Conservation (phyloP, 2,888 invertebrate species). For the Gasteruption jaculator region DNA sequence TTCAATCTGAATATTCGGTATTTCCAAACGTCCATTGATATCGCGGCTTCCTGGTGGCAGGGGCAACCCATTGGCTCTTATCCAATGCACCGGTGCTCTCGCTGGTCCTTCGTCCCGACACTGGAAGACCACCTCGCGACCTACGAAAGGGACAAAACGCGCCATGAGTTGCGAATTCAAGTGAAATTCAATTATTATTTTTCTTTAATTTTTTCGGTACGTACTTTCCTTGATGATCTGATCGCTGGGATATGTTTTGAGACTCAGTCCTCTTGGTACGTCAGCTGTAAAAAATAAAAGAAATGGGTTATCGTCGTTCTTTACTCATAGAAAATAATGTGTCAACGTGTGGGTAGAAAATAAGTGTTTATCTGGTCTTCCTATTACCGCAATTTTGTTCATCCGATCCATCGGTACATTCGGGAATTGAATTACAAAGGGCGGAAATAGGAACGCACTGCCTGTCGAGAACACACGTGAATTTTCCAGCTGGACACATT, state of each 20-base stretch:
- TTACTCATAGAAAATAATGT: background rate
- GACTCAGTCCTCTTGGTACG: constrained; percentile 54
- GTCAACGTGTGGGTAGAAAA: constrained; percentile 9
- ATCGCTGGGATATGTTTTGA: constrained; percentile 72
- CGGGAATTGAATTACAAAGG: constrained; percentile 54
- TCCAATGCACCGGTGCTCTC: constrained; percentile 73
- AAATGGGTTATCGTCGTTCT: too few relatives aligned
- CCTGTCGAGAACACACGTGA: constrained; percentile 46
- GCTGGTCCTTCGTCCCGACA: constrained; percentile 86
- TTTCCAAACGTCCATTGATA: constrained; percentile 76
- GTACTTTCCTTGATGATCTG: constrained; percentile 84
- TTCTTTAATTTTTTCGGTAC: constrained; percentile 50
- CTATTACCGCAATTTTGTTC: constrained; percentile 56
- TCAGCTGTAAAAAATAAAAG: too few relatives aligned
- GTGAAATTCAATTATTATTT: constrained; percentile 3
- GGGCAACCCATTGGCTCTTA: constrained; percentile 65
- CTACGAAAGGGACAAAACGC: too few relatives aligned
- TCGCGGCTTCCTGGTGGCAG: constrained; percentile 76
- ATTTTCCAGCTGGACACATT: constrained; percentile 45
- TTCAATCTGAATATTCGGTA: constrained; percentile 71
- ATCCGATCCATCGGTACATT: constrained; percentile 60
- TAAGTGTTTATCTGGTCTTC: too few relatives aligned
- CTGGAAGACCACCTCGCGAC: constrained; percentile 88
- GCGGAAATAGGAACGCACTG: constrained; percentile 50
- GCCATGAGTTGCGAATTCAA: too few relatives aligned